Conservation (phyloP, 1,140 invertebrate genomes). For the Agrypnia vestita region DNA sequence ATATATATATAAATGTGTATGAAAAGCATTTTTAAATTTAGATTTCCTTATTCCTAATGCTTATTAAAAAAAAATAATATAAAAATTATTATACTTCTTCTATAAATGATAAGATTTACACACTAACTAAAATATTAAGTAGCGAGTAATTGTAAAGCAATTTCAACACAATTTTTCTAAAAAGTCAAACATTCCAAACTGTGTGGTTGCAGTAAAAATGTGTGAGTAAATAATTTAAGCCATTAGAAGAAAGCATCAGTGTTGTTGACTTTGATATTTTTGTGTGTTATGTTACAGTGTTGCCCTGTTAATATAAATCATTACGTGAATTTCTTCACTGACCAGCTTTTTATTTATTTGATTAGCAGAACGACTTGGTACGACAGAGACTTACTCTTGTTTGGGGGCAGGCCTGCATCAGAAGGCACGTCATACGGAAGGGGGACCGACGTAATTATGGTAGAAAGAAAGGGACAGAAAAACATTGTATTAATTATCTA, state of each 20-base stretch:
- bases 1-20: constrained; percentile 5
- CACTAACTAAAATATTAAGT: not conserved
- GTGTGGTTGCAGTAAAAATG: constrained; percentile 27
- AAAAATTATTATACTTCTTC: constrained; percentile 25
- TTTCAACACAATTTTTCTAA: constrained; percentile 32
- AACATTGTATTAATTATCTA: constrained; percentile 63
- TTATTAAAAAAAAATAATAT: no score
- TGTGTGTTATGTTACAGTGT: constrained; percentile 51
- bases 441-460: constrained; percentile 63
- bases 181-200: constrained; percentile 41
- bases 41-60: not conserved
- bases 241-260: constrained; percentile 29
- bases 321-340: constrained; percentile 63
- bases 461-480: constrained; percentile 69
- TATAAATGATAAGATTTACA: constrained; percentile 18
- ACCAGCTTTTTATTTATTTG: constrained; percentile 67
- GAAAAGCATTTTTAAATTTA: not conserved
- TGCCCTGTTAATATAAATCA: constrained; percentile 58
- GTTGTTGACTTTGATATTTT: constrained; percentile 20
- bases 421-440: constrained; percentile 56
- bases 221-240: constrained; percentile 43
- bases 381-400: constrained; percentile 70
- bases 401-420: constrained; percentile 71
- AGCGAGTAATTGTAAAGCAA: constrained; percentile 33
- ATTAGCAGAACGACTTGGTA: constrained; percentile 62